Percentiles rank a stretch among this genome's conserved stretches.
Conservation (phyloP, 2,888 invertebrate genomes). For the Drosophila paranaensis region DNA sequence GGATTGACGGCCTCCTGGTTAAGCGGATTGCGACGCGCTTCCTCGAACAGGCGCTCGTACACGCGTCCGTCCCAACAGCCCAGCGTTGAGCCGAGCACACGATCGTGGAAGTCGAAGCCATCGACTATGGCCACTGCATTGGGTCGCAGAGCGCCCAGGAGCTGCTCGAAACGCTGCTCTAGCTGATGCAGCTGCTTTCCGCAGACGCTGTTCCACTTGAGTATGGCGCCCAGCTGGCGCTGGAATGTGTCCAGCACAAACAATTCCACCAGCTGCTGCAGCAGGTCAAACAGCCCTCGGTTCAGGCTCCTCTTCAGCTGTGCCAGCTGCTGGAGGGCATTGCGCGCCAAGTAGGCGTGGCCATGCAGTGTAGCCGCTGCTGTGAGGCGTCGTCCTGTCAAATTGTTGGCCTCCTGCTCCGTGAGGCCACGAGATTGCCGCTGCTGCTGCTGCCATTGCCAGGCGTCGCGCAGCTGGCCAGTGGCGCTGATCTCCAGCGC, state of each 20-base stretch:
- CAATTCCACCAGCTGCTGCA: conserved; percentile 58
- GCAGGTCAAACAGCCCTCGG: conserved; percentile 46
- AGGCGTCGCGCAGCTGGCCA: conserved; percentile 88
- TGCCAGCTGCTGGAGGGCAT: conserved; percentile 47
- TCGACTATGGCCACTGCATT: conserved; percentile 96
- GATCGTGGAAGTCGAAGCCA: conserved; percentile 94
- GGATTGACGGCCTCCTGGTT: conserved; percentile 91
- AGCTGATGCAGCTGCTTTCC: conserved; percentile 83
- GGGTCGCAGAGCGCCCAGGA: conserved; percentile 90
- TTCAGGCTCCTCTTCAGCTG: conserved; percentile 22
- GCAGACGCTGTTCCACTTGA: conserved; percentile 66
- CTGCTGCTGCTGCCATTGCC: conserved; percentile 87
- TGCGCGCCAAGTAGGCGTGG: conserved; percentile 70
- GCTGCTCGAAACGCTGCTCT: conserved; percentile 89
- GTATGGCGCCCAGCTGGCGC: conserved; percentile 65
- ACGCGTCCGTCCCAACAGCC: conserved; percentile 94
- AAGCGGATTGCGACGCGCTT: conserved; percentile 92
- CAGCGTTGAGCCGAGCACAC: conserved; percentile 90
- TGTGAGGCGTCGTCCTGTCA: conserved; percentile 91
- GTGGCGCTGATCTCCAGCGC: conserved; percentile 85
- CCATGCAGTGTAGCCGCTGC: conserved; percentile 89
- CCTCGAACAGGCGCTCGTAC: conserved; percentile 91
- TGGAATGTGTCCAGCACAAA: conserved; percentile 73
- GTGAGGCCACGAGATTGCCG: conserved; percentile 11
- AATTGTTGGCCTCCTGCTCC: conserved; percentile 93